These are phyloP conservation scores for Oryzias dopingdopingensis DNA, from an alignment of 2,797 vertebrate genomes.

Conservation along the genomic window DNA sequence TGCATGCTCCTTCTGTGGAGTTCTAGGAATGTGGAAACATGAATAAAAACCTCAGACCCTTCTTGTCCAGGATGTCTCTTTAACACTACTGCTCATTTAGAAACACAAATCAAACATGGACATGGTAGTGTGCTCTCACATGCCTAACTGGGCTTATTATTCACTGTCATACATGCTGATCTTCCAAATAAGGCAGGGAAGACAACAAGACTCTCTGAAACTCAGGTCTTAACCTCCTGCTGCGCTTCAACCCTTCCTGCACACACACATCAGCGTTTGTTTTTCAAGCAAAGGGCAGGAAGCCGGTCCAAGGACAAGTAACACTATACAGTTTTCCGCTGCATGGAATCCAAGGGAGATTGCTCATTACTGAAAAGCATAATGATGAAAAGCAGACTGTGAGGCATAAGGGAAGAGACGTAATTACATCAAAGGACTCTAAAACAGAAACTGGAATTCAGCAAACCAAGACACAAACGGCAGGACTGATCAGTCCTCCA, in stretches of 20 bases:
- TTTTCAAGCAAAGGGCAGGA: constrained; percentile 33
- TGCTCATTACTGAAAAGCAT: constrained; percentile 68
- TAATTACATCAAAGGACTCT: constrained; percentile 64
- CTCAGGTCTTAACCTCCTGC: constrained; percentile 63
- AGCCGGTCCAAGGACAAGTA: constrained; percentile 55
- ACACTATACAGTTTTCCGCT: constrained; percentile 64
- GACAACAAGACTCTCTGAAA: constrained; percentile 65
- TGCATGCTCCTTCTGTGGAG: constrained; percentile 46
- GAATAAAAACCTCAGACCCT: constrained; percentile 32
- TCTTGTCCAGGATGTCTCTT: too few relatives aligned
- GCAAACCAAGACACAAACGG: constrained; percentile 28
- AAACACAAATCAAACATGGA: constrained; percentile 5
- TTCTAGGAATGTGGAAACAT: constrained; percentile 39
- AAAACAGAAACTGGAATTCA: constrained; percentile 38
- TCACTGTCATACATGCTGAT: constrained; percentile 35
- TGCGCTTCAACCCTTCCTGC: constrained; percentile 37
- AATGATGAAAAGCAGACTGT: constrained; percentile 61
- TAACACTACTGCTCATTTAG: neutral
- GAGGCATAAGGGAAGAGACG: constrained; percentile 59
- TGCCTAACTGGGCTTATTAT: constrained; percentile 35
- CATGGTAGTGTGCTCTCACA: constrained; percentile 2
- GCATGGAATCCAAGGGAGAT: constrained; percentile 56
- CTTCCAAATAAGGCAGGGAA: constrained; percentile 72
- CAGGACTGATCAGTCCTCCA: constrained; percentile 26
- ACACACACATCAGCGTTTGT: constrained; percentile 4